Conservation (phyloP, 2,888 invertebrate genomes). For the Conchocele bisecta region DNA sequence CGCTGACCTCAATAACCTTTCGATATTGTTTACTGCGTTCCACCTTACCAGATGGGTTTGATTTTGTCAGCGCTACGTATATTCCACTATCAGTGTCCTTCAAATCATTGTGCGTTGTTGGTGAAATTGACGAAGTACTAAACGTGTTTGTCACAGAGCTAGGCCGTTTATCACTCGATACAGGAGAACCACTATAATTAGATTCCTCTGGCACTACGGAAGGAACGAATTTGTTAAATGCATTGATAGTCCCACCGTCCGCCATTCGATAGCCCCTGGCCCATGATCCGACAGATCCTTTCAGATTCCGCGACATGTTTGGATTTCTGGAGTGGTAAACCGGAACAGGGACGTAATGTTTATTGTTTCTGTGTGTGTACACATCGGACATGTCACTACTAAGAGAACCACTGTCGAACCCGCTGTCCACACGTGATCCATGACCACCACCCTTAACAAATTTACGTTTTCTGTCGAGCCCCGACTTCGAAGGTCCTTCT, state of each 20-base stretch:
- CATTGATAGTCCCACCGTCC: too few species aligned
- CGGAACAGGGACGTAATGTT: slow-evolving; percentile 51
- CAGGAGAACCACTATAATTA: too few species aligned
- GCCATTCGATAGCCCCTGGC: slow-evolving; percentile 52
- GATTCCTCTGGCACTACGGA: slow-evolving; percentile 22
- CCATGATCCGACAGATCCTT: too few species aligned
- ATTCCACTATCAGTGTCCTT: slow-evolving; percentile 19
- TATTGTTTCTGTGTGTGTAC: slow-evolving; percentile 46
- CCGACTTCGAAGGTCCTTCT: slow-evolving; percentile 37
- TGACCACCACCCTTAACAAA: slow-evolving; percentile 14
- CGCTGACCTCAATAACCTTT: slow-evolving; percentile 4
- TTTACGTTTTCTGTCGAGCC: slow-evolving; percentile 2
- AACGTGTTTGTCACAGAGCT: background rate
- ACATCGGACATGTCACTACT: slow-evolving; percentile 70
- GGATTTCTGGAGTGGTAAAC: slow-evolving; percentile 17
- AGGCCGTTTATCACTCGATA: background rate
- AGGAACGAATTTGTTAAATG: slow-evolving; percentile 42
- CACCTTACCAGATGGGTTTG: background rate
- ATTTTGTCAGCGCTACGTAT: background rate
- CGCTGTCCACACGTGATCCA: slow-evolving; percentile 67
- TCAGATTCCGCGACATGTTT: too few species aligned
- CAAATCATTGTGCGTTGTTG: background rate
- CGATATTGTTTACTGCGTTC: background rate
- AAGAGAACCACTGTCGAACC: slow-evolving; percentile 73
- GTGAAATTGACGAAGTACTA: background rate